Evolutionary conservation across 2,113 vertebrate genomes (phyloP), one percentile per base, ranked within the genome.

Genomic region (Bufo gargarizans): DNA sequence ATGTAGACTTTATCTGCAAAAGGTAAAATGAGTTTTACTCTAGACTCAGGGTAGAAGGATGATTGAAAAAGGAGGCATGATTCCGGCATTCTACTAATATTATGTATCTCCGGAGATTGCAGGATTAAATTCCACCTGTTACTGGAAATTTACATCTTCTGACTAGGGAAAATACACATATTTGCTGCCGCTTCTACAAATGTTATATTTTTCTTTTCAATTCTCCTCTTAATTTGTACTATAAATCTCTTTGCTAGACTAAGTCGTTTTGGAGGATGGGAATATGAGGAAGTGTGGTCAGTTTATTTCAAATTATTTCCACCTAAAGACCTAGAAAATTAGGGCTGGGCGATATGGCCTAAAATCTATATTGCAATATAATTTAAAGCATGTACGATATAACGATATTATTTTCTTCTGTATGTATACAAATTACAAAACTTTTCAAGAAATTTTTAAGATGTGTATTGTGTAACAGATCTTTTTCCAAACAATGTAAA

Each of bases 1-100:
- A 59, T 80, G 78, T 59, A 56, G 50, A 33, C 50, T 59, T 80
- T 80, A 80, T 80, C 56, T 58, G 55, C 49, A 80, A 59, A 80
- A 58, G 22, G 4, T 59, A 33, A 80, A 80, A 80, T 80, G 4
- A 59, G 19, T 53, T 80, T 43, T 43, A 80, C 17, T 80, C 71
- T 12, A 74, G 71, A 45, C 16, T 74, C 43, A 0, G 5, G 43
- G 47, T 47, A 47, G 71, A 47, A 74, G 16, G 71, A 74, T 74
- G 43, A 74, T 74, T 74, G 71, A 69, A 69, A 69, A 33, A 69
- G 16, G 43, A 74, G 16, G 43, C 14, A 8, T 74, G 71, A 74
- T 74, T 45, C 13, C 49, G 16, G 71, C 71, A 74, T 74, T 74
- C 43, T 47, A 8, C 43, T 74, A 49, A 47, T 74, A 74, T 6